Evolutionary conservation across 1,140 invertebrate species (phyloP).

Genomic region (Ceratina japonica): DNA sequence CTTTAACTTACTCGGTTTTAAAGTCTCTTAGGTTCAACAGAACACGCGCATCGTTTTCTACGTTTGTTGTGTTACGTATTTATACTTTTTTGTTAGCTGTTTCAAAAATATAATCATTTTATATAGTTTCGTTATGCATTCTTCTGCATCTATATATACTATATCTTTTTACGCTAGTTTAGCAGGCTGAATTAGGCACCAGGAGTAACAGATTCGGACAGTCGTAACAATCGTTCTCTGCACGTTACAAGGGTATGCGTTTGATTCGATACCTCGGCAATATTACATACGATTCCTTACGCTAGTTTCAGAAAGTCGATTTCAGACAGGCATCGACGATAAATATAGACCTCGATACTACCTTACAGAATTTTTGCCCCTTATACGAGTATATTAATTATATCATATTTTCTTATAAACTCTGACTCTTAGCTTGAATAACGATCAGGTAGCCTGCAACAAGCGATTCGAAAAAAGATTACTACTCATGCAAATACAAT

Average conservation of each 20-base stretch:
- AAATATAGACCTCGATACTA: constrained; percentile 53
- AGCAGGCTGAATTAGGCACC: constrained; percentile 42
- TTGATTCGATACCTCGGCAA: constrained; percentile 32
- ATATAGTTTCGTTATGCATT: constrained; percentile 35
- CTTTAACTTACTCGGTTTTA: constrained; percentile 58
- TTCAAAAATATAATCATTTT: constrained; percentile 56
- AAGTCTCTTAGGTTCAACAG: constrained; percentile 52
- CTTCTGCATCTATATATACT: constrained; percentile 20
- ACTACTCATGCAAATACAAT: constrained; percentile 71
- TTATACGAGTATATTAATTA: constrained; percentile 57
- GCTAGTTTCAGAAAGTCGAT: constrained; percentile 53
- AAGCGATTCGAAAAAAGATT: constrained; percentile 70
- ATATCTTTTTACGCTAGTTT: constrained; percentile 53
- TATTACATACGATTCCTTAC: constrained; percentile 50
- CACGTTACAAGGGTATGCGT: constrained; percentile 54
- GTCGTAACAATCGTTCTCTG: constrained; percentile 59
- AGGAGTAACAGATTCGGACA: constrained; percentile 51
- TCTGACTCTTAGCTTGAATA: constrained; percentile 67
- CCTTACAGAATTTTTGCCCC: constrained; percentile 66
- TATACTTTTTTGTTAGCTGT: constrained; percentile 57
- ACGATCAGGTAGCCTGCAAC: constrained; percentile 70
- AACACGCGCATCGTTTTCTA: constrained; percentile 75
- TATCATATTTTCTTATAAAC: constrained; percentile 62
- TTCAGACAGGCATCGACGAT: constrained; percentile 53
- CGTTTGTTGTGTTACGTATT: constrained; percentile 28